Evolutionary conservation across 2,888 invertebrate genomes (phyloP).

Genomic region (Dusona sp.): DNA sequence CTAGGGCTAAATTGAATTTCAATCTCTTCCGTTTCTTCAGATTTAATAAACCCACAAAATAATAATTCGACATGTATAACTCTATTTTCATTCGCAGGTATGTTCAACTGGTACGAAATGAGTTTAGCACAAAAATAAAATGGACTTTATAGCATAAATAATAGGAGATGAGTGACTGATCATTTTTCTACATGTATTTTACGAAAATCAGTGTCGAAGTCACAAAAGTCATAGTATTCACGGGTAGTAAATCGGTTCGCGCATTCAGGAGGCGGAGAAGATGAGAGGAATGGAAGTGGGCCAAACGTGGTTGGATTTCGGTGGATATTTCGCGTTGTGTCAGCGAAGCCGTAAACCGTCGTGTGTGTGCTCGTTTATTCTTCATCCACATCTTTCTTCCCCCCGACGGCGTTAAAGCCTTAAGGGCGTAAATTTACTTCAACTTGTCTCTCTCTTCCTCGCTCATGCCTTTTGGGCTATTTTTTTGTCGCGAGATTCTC

Average conservation of each 20-base stretch:
- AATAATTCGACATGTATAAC: not conserved
- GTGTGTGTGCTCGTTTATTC: slow-evolving; percentile 55
- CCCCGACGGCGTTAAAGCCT: slow-evolving; percentile 60
- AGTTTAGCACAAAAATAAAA: not conserved
- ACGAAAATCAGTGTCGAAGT: slow-evolving; percentile 19
- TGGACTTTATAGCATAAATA: slow-evolving; percentile 9
- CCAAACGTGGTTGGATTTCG: slow-evolving; percentile 65
- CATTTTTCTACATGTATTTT: slow-evolving; percentile 22
- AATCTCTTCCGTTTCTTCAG: not conserved
- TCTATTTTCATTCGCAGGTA: not conserved
- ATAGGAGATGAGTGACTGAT: slow-evolving; percentile 29
- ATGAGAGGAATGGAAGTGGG: slow-evolving; percentile 65
- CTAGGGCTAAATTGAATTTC: not conserved
- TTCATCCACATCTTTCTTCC: slow-evolving; percentile 49
- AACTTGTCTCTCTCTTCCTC: slow-evolving; percentile 28
- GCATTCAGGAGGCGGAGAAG: slow-evolving; percentile 16
- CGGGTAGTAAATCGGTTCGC: slow-evolving; percentile 66
- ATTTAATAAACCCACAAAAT: not conserved
- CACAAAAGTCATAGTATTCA: slow-evolving; percentile 45
- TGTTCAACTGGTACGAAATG: not conserved
- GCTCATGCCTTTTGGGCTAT: not conserved
- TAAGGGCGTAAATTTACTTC: slow-evolving; percentile 66
- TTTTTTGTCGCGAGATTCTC: slow-evolving; percentile 54
- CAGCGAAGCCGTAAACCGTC: slow-evolving; percentile 71
- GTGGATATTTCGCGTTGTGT: slow-evolving; percentile 62